Conservation (phyloP, 2,113 vertebrate species). For the Hiodon alosoides region DNA sequence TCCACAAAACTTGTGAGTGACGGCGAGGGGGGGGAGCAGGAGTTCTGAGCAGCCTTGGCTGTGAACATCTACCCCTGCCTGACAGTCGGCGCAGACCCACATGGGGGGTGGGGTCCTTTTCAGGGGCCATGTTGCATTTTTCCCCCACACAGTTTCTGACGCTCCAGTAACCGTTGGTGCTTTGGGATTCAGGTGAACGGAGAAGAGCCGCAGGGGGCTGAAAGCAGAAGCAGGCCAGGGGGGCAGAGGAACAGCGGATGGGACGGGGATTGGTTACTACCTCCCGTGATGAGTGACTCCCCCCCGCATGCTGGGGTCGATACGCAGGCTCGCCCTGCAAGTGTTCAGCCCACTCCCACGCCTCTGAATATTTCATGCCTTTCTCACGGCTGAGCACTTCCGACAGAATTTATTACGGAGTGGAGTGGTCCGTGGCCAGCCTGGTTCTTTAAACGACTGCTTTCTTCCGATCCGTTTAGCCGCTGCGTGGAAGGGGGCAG, state of each 20-base stretch:
- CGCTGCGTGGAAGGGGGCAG: not conserved
- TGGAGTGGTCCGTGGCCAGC: not conserved
- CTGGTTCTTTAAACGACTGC: not conserved
- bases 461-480: conserved; percentile 1
- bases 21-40: too few species aligned
- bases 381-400: conserved; percentile 40
- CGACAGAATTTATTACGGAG: conserved; percentile 28
- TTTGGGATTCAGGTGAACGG: not conserved
- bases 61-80: too few species aligned
- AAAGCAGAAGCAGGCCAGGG: not conserved
- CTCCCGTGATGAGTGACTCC: too few species aligned
- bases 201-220: not conserved
- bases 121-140: not conserved
- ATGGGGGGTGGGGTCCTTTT: too few species aligned
- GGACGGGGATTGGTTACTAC: too few species aligned
- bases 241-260: too few species aligned
- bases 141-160: not conserved
- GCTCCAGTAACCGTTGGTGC: not conserved
- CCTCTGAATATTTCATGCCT: conserved; percentile 43
- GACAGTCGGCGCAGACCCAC: too few species aligned
- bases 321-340: conserved; percentile 16
- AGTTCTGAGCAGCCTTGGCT: too few species aligned
- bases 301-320: not conserved
- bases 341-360: not conserved
- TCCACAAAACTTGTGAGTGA: too few species aligned